phyloP scores from a whole-genome alignment of 2,888 invertebrate species.

The Brenthis ino region DNA sequence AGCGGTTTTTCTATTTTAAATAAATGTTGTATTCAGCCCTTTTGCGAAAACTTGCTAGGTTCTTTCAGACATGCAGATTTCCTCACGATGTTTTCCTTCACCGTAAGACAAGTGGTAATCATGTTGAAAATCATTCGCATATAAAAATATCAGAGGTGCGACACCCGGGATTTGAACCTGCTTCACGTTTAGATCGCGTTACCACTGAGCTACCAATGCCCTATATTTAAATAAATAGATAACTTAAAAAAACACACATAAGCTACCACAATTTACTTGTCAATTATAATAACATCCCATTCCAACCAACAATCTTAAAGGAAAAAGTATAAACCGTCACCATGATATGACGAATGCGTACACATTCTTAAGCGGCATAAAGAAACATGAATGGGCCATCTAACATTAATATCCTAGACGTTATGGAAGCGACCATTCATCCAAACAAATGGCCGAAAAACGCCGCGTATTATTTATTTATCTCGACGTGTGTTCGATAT shows the following conservation, averaged over 20 bases:
- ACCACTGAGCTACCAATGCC: not conserved
- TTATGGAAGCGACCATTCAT: slow-evolving; percentile 71
- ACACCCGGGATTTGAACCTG: no score
- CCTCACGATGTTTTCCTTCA: no score
- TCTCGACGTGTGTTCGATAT: slow-evolving; percentile 71
- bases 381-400: slow-evolving; percentile 54
- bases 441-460: slow-evolving; percentile 63
- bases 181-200: not conserved
- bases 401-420: slow-evolving; percentile 69
- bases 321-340: slow-evolving; percentile 41
- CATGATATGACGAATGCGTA: slow-evolving; percentile 51
- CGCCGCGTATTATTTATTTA: slow-evolving; percentile 72
- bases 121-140: no score
- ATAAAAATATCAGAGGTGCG: no score
- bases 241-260: not conserved
- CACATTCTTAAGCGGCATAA: slow-evolving; percentile 47
- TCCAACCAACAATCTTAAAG: slow-evolving; percentile 19
- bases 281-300: slow-evolving; percentile 27
- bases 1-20: no score
- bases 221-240: not conserved
- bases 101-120: no score
- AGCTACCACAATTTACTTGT: slow-evolving; percentile 26
- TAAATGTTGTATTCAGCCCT: no score
- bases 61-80: no score
- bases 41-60: no score